Base-by-base conservation (phyloP, 37 sponge, comb jelly and placozoan species). In the Halichondria panicea region DNA sequence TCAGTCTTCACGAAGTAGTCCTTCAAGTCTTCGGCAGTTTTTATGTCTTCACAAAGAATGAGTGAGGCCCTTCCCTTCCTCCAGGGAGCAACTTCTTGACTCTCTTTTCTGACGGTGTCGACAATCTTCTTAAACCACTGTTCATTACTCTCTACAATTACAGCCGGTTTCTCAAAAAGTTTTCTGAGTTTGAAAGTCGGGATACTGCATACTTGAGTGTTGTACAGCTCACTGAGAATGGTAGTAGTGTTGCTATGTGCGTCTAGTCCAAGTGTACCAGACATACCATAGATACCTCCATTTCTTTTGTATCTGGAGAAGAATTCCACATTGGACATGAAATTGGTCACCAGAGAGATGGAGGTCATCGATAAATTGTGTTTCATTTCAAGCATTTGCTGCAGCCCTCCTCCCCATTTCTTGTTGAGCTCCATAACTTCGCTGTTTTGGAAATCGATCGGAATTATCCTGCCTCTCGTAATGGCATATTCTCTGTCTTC, bases 321-420 rank as follows among this genome's bases (percentile, higher is more conserved):
- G 37, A 61, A 60, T 19, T 25, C 76, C 18, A 75, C 42, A 36
- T 75, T 27, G 5, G 76, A 70, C 52, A 70, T 44, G 55, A 70
- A 70, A 24, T 70, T 70, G 15, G 71, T 70, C 5, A 70, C 71
- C 59, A 75, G 28, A 52, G 76, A 75, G 50, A 75, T 59, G 31
- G 76, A 34, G 31, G 50, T 75, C 25, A 75, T 4, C 3, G 12
- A 2, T 30, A 75, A 64, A 30, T 60, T 6, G 33, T 75, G 76
- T 40, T 75, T 75, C 76, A 75, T 59, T 34, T 75, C 63, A 8
- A 75, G 63, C 63, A 75, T 62, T 43, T 75, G 76, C 30, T 70
- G 71, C 32, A 70, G 33, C 31, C 71, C 71, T 27, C 55, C 55
- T 15, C 71, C 55, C 71, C 76, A 75, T 31, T 40, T 75, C 31